Evolutionary conservation across 2,113 vertebrate genomes (phyloP), one percentile per base, ranked within the genome.

Genomic region (Neogobius melanostomus): DNA sequence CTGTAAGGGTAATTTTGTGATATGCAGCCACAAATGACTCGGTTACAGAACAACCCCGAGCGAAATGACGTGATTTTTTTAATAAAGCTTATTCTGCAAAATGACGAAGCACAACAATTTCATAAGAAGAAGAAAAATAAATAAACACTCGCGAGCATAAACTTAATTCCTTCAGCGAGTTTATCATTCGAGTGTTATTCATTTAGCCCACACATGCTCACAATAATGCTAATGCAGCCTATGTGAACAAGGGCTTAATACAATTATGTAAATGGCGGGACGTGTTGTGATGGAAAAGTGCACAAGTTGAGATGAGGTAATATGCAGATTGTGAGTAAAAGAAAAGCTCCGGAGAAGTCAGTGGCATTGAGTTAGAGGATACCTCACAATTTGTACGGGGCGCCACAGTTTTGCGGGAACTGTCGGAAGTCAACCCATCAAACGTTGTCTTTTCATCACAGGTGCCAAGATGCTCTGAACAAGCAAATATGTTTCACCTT

Each of bases 11-110:
- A 68, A 6, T 43, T 60, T 43, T 43, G 12, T 60, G 57, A 43
- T 28, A 11, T n/a, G n/a, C 6, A 52, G 10, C 50, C 4, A 12
- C 9, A 17, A 57, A 57, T 28, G 17, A 11, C 53, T 56, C 9
- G 17, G 8, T 57, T 11, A 44, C 45, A 59, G 36, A 28, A 60
- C 11, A 61, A 43, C 12, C 59, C 15, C 59, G 8, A 61, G 43
- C 16, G 43, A 61, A 80, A 72, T 44, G 36, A 68, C 43, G 12
- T 28, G 21, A 15, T 64, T 75, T 21, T 21, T 36, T 70, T 42
- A 68, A 7, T 28, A 14, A 14, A 8, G 43, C 9, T n/a, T 60
- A 7, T 45, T 45, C 7, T 45, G 59, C 7, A 14, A 61, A 61
- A 45, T 61, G 42, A 44, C 42, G 9, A 61, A 61, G 45, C 14